Evolutionary conservation across 2,888 invertebrate species (phyloP), one percentile per base, ranked within the genome.

Genomic region (Drosophila ustulata): DNA sequence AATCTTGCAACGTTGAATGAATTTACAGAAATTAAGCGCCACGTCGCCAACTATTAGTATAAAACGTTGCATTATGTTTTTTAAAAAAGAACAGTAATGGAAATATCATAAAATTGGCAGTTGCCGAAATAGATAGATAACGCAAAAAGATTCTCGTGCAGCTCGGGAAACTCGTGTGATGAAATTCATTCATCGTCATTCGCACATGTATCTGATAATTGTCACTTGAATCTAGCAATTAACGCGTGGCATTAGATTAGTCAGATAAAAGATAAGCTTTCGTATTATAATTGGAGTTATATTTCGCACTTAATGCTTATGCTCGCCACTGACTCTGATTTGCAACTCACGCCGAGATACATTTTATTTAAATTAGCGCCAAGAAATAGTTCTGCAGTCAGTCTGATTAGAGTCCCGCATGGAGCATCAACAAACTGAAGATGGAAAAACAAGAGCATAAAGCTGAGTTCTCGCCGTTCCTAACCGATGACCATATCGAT

Each of bases 391-490:
- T 45, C 6, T 2, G 6, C 4, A 8, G 9, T 37, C 49, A 79
- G 80, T 76, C 28, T 53, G 5, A 4, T n/a, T 25, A 37, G 1
- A 49, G n/a, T 11, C 28, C 39, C 18, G 37, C 2, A 49, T 49
- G 34, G 49, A 26, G 61, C 30, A 56, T 61, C 41, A n/a, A 5
- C 41, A 52, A n/a, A 4, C 59, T 75, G 53, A 71, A 43, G 11
- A 11, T 37, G 13, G 77, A 76, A 4, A 53, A 64, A 13, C 66
- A 64, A 23, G 51, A 58, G 18, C 56, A 39, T 4, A 13, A 32
- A 43, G 18, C 66, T 2, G 76, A 80, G 23, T 18, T 43, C 1
- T 28, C 63, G 1, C 80, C 76, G 11, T 76, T 76, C 34, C 28
- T 75, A 0, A 30, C 28, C 7, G 56, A 26, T 32, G 43, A 41